Conservation (phyloP, 2,888 invertebrate genomes). For the Thelaira solivaga region DNA sequence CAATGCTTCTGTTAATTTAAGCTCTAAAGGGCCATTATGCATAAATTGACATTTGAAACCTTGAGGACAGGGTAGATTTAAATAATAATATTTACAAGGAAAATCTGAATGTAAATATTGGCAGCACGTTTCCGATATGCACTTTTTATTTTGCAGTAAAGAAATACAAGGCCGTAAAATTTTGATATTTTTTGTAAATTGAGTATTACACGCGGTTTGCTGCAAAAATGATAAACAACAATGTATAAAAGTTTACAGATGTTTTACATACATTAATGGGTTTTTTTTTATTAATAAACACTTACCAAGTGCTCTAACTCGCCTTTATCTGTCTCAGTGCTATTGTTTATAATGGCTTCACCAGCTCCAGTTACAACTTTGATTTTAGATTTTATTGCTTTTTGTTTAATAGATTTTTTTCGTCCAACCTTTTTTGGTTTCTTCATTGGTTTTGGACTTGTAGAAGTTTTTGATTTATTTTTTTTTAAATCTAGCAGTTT, state of each 20-base stretch:
- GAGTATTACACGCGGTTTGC: not conserved
- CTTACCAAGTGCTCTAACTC: not conserved
- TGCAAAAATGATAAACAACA: not conserved
- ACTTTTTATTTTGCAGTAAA: constrained; percentile 82
- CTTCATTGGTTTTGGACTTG: not conserved
- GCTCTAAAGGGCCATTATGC: constrained; percentile 50
- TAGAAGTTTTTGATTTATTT: not conserved
- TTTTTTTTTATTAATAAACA: not conserved
- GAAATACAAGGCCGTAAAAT: constrained; percentile 21
- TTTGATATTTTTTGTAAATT: not conserved
- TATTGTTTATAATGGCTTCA: not conserved
- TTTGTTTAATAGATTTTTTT: not conserved
- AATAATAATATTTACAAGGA: constrained; percentile 96
- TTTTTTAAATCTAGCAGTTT: not conserved
- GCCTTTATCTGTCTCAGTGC: not conserved
- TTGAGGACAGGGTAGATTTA: constrained; percentile 88
- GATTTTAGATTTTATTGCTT: not conserved
- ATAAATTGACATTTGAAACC: constrained; percentile 66
- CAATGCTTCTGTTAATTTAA: constrained; percentile 23
- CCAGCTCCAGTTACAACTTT: not conserved
- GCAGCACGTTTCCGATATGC: constrained; percentile 93
- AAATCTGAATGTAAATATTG: constrained; percentile 96
- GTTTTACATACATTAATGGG: not conserved
- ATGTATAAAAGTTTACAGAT: not conserved
- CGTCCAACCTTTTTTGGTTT: constrained; percentile 12